phyloP scores from a whole-genome alignment of 2,797 vertebrate genomes.

The Alcedo quadribrachys region DNA sequence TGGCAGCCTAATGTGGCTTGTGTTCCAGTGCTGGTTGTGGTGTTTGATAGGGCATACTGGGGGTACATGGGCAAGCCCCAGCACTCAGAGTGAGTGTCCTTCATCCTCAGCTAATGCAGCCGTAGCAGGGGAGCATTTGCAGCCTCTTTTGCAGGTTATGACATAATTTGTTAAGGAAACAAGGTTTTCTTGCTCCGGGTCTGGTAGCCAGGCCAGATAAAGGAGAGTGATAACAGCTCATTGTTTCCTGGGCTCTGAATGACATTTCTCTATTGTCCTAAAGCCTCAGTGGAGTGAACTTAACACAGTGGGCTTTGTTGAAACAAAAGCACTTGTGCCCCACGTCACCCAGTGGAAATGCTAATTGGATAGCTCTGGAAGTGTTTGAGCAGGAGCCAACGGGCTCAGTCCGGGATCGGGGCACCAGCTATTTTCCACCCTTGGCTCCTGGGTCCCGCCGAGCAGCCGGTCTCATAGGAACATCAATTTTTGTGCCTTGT shows the following conservation, averaged over 20 bases:
- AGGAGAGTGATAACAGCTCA: constrained; percentile 24
- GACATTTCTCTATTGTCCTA: constrained; percentile 63
- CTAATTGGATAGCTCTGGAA: constrained; percentile 26
- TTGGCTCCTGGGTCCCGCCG: constrained; percentile 17
- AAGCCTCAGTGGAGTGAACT: constrained; percentile 45
- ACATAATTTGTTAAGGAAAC: constrained; percentile 44
- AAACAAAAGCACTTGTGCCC: constrained; percentile 60
- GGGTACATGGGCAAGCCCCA: background rate
- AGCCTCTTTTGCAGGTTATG: constrained; percentile 29
- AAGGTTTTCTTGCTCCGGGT: constrained; percentile 11
- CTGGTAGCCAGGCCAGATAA: constrained; percentile 21
- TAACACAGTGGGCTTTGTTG: constrained; percentile 59
- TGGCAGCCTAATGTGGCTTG: background rate
- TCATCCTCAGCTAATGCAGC: background rate
- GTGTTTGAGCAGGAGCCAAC: background rate
- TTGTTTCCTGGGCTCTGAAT: constrained; percentile 65
- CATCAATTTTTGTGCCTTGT: constrained; percentile 71
- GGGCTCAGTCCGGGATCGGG: background rate
- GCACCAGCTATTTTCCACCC: constrained; percentile 1
- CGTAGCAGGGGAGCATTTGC: background rate
- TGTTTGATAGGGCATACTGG: background rate
- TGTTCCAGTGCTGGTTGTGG: background rate
- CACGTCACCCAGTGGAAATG: constrained; percentile 31
- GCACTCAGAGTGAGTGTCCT: background rate
- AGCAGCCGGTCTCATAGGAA: constrained; percentile 41